phyloP scores from a whole-genome alignment of 2,113 vertebrate species.

The Tragelaphus scriptus region DNA sequence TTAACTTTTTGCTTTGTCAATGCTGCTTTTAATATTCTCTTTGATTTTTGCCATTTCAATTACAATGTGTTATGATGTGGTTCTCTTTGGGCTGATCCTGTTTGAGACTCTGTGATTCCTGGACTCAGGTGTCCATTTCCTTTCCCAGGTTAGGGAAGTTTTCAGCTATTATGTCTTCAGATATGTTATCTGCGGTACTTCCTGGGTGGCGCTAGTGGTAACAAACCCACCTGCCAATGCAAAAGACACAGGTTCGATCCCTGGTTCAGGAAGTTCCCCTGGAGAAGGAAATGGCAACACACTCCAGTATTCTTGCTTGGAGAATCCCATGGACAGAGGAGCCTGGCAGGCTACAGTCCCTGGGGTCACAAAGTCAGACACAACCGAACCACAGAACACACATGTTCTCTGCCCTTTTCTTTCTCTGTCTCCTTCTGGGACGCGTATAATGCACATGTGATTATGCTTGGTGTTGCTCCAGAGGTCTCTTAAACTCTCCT shows the following conservation, averaged over 20 bases:
- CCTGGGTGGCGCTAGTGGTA: neutral
- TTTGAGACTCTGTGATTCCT: neutral
- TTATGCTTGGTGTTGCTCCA: neutral
- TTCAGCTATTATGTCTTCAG: neutral
- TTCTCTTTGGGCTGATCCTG: neutral
- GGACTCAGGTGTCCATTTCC: neutral
- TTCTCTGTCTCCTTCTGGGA: neutral
- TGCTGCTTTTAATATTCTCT: neutral
- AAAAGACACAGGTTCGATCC: neutral
- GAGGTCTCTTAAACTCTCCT: neutral
- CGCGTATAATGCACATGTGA: neutral
- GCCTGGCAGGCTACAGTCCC: neutral
- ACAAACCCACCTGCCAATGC: neutral
- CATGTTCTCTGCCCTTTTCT: neutral
- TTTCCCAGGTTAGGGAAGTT: neutral
- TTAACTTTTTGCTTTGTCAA: neutral
- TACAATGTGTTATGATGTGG: neutral
- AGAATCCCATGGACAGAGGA: neutral
- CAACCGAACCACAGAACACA: rapidly evolving
- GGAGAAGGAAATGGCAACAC: neutral
- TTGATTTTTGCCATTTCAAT: neutral
- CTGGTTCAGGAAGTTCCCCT: neutral
- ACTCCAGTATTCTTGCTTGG: neutral
- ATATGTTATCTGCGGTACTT: neutral
- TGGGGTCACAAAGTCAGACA: neutral